Evolutionary conservation across 2,888 invertebrate genomes (phyloP), one percentile per base, ranked within the genome.

Genomic region (Megastigmus dorsalis): DNA sequence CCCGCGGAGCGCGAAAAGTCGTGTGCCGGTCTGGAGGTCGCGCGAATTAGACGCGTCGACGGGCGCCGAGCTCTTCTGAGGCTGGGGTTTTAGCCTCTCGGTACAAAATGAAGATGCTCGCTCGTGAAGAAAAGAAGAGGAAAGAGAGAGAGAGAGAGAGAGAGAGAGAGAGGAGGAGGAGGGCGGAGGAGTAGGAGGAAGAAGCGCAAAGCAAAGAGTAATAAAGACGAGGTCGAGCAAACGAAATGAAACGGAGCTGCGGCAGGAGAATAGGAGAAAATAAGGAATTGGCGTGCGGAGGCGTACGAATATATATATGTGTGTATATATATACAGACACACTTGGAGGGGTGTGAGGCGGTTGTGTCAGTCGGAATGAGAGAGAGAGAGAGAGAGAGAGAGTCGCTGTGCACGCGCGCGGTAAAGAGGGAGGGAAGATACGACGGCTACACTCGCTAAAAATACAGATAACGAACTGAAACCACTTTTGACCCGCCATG

Each of bases 391-490:
- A 71, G 75, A 57, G 52, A 2, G 9, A 26, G 10, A n/a, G 57
- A 38, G 10, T n/a, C n/a, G n/a, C n/a, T n/a, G n/a, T n/a, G n/a
- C n/a, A n/a, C n/a, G n/a, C n/a, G n/a, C n/a, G n/a, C n/a, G 50
- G 15, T 20, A 10, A 38, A 1, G 70, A 75, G 20, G 33, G 38
- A 36, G 59, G n/a, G 18, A 57, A 63, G 72, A 67, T 73, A 60
- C 57, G 59, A 73, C 33, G 45, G 15, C 43, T n/a, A 13, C 30
- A 23, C 80, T 79, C 76, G 81, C 82, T 83, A 83, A 85, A 86
- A 86, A 85, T 84, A 84, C 83, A 85, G 85, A 84, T 85, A 86
- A 86, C 85, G 85, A 83, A 85, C 82, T 84, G 86, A 86, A 86
- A 86, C 85, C 85, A 86, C 86, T 86, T 86, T 85, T 84, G 85